A percentile compares a stretch with the other conserved stretches of the same genome.
These are phyloP conservation scores for Pygmarrhopalites habei DNA, from an alignment of 1,140 invertebrate genomes.

Conservation along the genomic window DNA sequence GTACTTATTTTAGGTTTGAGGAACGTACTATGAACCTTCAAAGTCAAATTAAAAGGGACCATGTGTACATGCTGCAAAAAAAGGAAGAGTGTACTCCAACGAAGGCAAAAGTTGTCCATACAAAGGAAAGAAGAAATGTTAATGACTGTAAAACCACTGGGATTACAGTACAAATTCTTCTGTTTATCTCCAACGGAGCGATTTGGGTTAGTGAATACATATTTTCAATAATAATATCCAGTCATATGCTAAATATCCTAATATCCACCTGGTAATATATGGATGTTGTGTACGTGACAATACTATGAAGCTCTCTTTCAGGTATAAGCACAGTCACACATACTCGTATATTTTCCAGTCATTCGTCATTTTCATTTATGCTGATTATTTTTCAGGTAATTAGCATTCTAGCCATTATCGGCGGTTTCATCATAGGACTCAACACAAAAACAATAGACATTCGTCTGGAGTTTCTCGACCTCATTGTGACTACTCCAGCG, in stretches of 20 bases:
- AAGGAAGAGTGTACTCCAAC: too few relatives aligned
- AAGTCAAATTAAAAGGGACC: too few relatives aligned
- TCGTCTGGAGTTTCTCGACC: slow-evolving; percentile 14
- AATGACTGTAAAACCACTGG: background rate
- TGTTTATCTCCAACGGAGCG: slow-evolving; percentile 13
- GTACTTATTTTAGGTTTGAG: too few relatives aligned
- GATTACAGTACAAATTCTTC: background rate
- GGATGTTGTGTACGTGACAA: too few relatives aligned
- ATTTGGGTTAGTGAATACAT: slow-evolving; percentile 3
- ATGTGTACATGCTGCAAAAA: too few relatives aligned
- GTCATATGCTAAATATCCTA: background rate
- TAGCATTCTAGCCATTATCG: slow-evolving; percentile 6
- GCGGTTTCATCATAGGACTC: slow-evolving; percentile 22
- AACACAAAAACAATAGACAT: slow-evolving; percentile 21
- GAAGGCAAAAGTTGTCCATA: too few relatives aligned
- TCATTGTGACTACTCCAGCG: slow-evolving; percentile 18
- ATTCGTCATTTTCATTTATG: background rate
- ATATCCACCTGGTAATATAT: background rate
- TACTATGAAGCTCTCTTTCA: too few relatives aligned
- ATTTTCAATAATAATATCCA: background rate
- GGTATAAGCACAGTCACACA: too few relatives aligned
- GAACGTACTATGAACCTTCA: too few relatives aligned
- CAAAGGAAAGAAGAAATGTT: too few relatives aligned
- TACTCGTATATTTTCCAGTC: too few relatives aligned
- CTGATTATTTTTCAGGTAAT: slow-evolving; percentile 18